Evolutionary conservation across 1,140 invertebrate genomes (phyloP), one percentile per base, ranked within the genome.

Genomic region (Pseudomyrmex gracilis): DNA sequence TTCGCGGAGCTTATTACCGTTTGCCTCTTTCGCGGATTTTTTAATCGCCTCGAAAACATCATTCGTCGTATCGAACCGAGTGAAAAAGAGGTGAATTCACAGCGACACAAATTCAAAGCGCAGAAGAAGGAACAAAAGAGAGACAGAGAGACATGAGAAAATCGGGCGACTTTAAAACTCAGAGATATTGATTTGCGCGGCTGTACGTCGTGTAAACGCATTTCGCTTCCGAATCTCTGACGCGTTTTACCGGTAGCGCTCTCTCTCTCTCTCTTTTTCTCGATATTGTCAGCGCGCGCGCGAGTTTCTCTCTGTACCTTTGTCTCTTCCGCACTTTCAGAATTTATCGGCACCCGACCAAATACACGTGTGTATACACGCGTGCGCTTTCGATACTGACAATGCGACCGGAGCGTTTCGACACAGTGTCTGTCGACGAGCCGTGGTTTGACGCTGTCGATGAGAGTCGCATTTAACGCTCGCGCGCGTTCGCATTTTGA

Each of bases 181-280:
- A 0, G 53, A 68, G 47, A 85, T 85, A 85, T 85, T 67, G 83
- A 85, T 85, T 83, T 45, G 24, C 34, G 34, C 57, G 82, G 63
- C 47, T 74, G 78, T 55, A 55, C 51, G 60, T 71, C 71, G 55
- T 49, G 60, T 64, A 68, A 83, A 84, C 58, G 66, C 84, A 64
- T 84, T 58, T 70, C 66, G 80, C 67, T 84, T 78, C 66, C 58
- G 73, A 71, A 77, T 86, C 82, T 84, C 73, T 86, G 82, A 68
- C 82, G 51, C 67, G 58, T 70, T 86, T 84, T 70, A 45, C 71
- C n/a, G 61, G 43, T 51, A 22, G 45, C 34, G 43, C 20, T 17
- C 45, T 83, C 20, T 73, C 34, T 34, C 5, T 34, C 34, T 34
- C 34, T 34, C 34, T 34, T 7, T 34, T 5, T 34, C 61, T 76